phyloP scores from a whole-genome alignment of 2,888 invertebrate species.

The Doris montereyensis region DNA sequence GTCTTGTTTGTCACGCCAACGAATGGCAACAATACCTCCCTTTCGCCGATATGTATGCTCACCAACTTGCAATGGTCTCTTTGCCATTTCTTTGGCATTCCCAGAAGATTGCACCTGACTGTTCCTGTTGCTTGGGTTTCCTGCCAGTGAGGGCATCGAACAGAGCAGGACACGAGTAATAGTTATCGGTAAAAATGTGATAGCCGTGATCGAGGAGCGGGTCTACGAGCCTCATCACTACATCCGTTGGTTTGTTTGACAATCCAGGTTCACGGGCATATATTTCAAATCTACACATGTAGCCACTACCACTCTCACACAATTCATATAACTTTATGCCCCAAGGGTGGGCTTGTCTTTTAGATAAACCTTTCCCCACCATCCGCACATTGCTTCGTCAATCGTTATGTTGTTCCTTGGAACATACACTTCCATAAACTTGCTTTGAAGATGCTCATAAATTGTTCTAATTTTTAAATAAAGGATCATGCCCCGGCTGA shows the following conservation, averaged over 20 bases:
- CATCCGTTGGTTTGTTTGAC: constrained; percentile 19
- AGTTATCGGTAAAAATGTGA: constrained; percentile 3
- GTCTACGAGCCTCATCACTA: not conserved
- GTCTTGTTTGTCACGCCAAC: not conserved
- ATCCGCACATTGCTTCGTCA: too few species aligned
- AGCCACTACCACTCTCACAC: not conserved
- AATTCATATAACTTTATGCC: constrained; percentile 28
- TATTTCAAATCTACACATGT: constrained; percentile 26
- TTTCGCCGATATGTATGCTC: not conserved
- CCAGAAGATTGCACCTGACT: not conserved
- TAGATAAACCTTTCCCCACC: constrained; percentile 15
- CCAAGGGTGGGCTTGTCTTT: constrained; percentile 23
- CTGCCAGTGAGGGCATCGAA: not conserved
- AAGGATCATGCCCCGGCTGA: too few species aligned
- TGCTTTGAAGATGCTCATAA: too few species aligned
- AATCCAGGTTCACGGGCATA: not conserved
- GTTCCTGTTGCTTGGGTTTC: constrained; percentile 4
- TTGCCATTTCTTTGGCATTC: constrained; percentile 1
- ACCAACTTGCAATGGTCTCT: not conserved
- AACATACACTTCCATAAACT: too few species aligned
- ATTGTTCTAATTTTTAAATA: too few species aligned
- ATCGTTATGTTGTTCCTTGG: too few species aligned
- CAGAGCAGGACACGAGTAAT: constrained; percentile 13
- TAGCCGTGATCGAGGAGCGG: constrained; percentile 21
- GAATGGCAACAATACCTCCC: not conserved